Percentiles rank a stretch among this genome's conserved stretches.
Conservation (phyloP, 2,113 vertebrate species). For the Dermatemys mawii region DNA sequence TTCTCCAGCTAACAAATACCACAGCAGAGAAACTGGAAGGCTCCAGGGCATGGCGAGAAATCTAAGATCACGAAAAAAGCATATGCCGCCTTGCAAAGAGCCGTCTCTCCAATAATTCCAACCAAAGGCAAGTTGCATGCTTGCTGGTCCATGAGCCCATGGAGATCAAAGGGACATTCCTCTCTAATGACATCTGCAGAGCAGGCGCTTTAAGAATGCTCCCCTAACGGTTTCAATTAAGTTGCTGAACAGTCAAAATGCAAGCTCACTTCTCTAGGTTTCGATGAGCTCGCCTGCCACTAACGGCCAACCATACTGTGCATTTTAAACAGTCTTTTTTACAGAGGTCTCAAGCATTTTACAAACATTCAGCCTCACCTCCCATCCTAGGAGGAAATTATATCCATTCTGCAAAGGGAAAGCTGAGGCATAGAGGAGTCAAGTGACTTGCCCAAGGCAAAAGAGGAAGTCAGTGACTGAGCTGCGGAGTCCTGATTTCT, state of each 20-base stretch:
- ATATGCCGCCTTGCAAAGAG: not conserved
- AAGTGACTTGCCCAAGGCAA: not conserved
- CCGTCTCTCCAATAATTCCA: not conserved
- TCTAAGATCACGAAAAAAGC: not conserved
- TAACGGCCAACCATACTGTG: not conserved
- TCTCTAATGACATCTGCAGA: constrained; percentile 51
- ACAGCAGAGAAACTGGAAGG: fast-evolving
- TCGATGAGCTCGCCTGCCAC: not conserved
- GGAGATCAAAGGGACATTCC: not conserved
- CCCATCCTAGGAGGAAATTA: fast-evolving
- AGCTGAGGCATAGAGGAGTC: not conserved
- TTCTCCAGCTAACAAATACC: not conserved
- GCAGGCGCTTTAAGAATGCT: not conserved
- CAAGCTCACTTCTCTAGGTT: not conserved
- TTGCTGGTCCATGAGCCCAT: not conserved
- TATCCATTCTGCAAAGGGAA: not conserved
- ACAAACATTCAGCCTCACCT: not conserved
- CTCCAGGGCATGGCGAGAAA: not conserved
- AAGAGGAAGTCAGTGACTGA: not conserved
- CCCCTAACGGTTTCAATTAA: constrained; percentile 52
- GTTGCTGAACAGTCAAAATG: not conserved
- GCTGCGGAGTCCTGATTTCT: not conserved
- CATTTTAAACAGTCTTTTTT: not conserved
- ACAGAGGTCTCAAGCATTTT: fast-evolving
- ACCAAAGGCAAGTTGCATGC: fast-evolving